A percentile compares a stretch with the other conserved stretches of the same genome.
These are phyloP conservation scores for Anas flavirostris DNA, from an alignment of 2,797 vertebrate species.

Conservation along the genomic window DNA sequence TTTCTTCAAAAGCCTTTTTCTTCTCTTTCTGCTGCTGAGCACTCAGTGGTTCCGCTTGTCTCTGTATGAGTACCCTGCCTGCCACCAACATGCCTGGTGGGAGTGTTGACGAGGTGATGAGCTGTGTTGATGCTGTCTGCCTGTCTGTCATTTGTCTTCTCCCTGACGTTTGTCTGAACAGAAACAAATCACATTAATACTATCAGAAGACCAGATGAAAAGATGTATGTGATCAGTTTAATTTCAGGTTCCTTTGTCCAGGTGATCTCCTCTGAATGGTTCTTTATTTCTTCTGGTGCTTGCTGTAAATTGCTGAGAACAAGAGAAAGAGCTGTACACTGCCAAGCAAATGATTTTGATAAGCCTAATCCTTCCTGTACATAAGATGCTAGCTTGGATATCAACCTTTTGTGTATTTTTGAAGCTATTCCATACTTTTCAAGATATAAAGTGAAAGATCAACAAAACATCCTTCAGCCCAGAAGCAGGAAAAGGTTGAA, in stretches of 20 bases:
- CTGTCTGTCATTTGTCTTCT: background rate
- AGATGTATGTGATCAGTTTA: background rate
- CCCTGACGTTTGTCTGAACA: background rate
- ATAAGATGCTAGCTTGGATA: background rate
- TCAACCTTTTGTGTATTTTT: background rate
- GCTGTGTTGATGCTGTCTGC: background rate
- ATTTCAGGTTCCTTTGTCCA: background rate
- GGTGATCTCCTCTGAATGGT: background rate
- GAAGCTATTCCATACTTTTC: background rate
- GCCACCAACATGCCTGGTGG: background rate
- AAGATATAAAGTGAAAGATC: background rate
- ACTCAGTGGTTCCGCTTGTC: background rate
- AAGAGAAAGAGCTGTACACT: background rate
- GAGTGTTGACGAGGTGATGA: background rate
- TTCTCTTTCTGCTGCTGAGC: background rate
- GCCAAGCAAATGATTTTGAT: background rate
- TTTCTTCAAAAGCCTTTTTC: background rate
- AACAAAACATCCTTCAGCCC: background rate
- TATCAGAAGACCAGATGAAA: background rate
- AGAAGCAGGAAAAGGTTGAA: background rate
- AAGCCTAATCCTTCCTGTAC: conserved; percentile 17
- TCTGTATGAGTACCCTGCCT: background rate
- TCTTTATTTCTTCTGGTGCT: background rate
- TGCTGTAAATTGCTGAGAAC: background rate
- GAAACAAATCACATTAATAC: background rate